Evolutionary conservation across 2,797 vertebrate species (phyloP), one percentile per base, ranked within the genome.

Genomic region (Scyliorhinus canicula): DNA sequence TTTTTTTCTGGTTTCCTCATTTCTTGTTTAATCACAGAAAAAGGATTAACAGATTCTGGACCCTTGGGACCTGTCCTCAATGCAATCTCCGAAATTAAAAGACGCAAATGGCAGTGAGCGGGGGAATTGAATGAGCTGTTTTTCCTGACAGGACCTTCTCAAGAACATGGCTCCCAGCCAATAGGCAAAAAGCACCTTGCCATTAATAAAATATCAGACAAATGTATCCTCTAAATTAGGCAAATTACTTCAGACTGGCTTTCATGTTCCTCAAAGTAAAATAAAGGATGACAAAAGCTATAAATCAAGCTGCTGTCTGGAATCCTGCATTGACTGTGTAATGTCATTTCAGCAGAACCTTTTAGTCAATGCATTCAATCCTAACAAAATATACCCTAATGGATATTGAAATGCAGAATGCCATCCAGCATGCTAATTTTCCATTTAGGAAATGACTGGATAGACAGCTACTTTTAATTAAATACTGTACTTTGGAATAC

Each of bases 391-490:
- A 97, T 52, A 97, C 95, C 95, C 95, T 96, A 96, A 97, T 97
- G 96, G 95, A 96, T 96, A 96, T 96, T 95, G 96, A 97, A 96
- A 96, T 95, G 95, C 82, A 95, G 95, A 95, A 95, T 95, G 95
- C 95, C 95, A 96, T 95, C 95, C 96, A 96, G 95, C 95, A 96
- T 95, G 96, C 96, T 96, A 97, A 97, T 97, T 97, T 97, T 96
- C 96, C 95, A 96, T 97, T 96, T 97, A 95, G 96, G 96, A 97
- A 96, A 96, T 97, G 95, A 95, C 96, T 95, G 96, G 95, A 95
- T 71, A 96, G 95, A 90, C 96, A 95, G 96, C 96, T 97, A 96
- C 96, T 96, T 97, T 97, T 97, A 98, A 98, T 98, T 97, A 97
- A 96, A 96, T 96, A 74, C 57, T 93, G 60, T 93, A 65, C 40